Evolutionary conservation across 30 jellyfish, hydroid and myxozoan genomes (phyloP), one percentile per base, ranked within the genome.

Genomic region (Aurelia aurita complex sp. Pacific): DNA sequence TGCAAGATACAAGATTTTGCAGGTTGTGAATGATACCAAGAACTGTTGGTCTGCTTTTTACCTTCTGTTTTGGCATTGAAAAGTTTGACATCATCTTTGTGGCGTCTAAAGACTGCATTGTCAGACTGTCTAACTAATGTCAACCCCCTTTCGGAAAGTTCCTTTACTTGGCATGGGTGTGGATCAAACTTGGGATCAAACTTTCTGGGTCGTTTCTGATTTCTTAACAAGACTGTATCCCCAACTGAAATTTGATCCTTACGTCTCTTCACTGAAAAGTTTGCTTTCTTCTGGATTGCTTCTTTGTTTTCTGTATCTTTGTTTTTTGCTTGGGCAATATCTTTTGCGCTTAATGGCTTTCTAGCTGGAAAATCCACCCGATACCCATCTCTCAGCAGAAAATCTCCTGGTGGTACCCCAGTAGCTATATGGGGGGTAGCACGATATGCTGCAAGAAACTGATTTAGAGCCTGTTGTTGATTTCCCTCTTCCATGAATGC

Each of bases 381-480:
- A 52, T 61, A 64, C 6, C 91, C 96, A 69, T 69, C 86, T 68
- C 86, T 54, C 15, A 87, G 79, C 16, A 87, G 70, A 52, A 87
- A 43, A 33, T 61, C 90, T 53, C 89, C 91, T 16, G 79, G 90
- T 55, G 96, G 77, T 10, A 76, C 82, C 35, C 96, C 91, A 9
- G 91, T 87, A 57, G 96, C 64, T 16, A 54, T 42, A 46, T 77
- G 91, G 2, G 86, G 96, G 6, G 91, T 87, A 1, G 73, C 77
- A 17, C 94, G 89, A 51, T 87, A 77, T 33, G 85, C 54, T 51
- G 81, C 70, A 13, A 87, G 80, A 14, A 73, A 19, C 43, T 60
- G 42, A 50, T 34, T 54, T 17, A 83, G 80, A 4, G 88, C 80
- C 71, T 83, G 33, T 42, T 52, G 80, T 71, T 82, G 60, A 71